Conservation (phyloP, 1,140 invertebrate genomes). For the Apis dorsata region DNA sequence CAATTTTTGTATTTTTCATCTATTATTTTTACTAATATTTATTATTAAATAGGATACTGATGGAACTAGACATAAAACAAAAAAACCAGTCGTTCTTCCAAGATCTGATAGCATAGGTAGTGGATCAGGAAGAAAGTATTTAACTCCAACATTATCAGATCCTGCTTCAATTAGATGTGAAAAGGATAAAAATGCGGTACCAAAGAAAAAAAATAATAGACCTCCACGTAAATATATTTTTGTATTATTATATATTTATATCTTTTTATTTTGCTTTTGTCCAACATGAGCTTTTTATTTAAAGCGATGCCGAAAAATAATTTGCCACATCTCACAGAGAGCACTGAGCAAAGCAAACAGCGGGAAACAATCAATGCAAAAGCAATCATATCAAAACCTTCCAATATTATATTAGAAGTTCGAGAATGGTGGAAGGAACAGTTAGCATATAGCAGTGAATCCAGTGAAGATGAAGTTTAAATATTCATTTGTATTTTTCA, state of each 20-base stretch:
- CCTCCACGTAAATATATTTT: constrained; percentile 80
- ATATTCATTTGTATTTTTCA: background rate
- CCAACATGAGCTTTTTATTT: constrained; percentile 24
- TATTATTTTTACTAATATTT: background rate
- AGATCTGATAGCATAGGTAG: constrained; percentile 91
- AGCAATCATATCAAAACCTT: constrained; percentile 78
- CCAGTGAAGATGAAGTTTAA: constrained; percentile 80
- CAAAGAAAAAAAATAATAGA: constrained; percentile 85
- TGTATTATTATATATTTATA: background rate
- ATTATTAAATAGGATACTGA: constrained; percentile 66
- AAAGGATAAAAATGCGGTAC: constrained; percentile 84
- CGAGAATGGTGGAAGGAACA: constrained; percentile 86
- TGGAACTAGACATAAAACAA: constrained; percentile 71
- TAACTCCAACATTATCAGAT: constrained; percentile 93
- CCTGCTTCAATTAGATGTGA: constrained; percentile 86
- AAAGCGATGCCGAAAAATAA: constrained; percentile 77
- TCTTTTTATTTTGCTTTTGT: background rate
- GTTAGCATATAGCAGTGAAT: constrained; percentile 81
- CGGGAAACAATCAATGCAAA: constrained; percentile 74
- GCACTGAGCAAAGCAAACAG: constrained; percentile 75
- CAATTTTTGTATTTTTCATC: too few relatives aligned
- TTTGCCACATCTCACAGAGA: constrained; percentile 78
- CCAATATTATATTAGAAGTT: constrained; percentile 82
- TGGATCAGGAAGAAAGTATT: constrained; percentile 89
- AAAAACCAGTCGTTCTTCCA: constrained; percentile 81